phyloP scores from a whole-genome alignment of 2,797 vertebrate genomes.

The Manis pentadactyla region DNA sequence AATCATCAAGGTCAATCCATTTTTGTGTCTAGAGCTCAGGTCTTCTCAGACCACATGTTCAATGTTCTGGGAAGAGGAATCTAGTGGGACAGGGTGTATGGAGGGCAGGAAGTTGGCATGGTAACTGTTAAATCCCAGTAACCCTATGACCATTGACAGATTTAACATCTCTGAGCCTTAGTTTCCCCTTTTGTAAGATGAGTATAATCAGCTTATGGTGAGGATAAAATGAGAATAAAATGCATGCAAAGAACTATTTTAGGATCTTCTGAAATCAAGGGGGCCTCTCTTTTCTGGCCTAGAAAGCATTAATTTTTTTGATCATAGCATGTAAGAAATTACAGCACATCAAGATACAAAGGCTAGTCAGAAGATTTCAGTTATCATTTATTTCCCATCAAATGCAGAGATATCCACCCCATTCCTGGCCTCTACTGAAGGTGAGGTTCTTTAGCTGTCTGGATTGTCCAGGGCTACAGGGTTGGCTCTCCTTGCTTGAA shows the following conservation, averaged over 20 bases:
- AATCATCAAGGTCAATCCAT: not conserved
- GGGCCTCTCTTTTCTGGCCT: not conserved
- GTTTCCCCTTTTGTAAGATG: not conserved
- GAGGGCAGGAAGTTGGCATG: not conserved
- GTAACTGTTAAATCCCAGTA: not conserved
- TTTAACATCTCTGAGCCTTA: not conserved
- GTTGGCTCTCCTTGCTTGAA: not conserved
- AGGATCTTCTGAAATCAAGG: not conserved
- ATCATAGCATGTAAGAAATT: not conserved
- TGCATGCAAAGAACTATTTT: not conserved
- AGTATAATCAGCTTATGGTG: not conserved
- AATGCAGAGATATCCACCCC: not conserved
- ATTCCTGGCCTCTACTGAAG: not conserved
- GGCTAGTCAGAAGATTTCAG: not conserved
- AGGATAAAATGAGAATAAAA: slow-evolving; percentile 5
- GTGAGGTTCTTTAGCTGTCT: not conserved
- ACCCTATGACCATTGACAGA: not conserved
- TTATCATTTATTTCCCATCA: not conserved
- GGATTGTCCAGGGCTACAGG: too few species aligned
- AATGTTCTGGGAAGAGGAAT: not conserved
- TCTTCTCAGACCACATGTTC: not conserved
- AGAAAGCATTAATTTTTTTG: not conserved
- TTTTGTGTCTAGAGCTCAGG: not conserved
- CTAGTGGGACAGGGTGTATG: not conserved
- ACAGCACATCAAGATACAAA: not conserved